Conservation (phyloP, 2,888 invertebrate genomes). For the Lacanobia wlatinum region DNA sequence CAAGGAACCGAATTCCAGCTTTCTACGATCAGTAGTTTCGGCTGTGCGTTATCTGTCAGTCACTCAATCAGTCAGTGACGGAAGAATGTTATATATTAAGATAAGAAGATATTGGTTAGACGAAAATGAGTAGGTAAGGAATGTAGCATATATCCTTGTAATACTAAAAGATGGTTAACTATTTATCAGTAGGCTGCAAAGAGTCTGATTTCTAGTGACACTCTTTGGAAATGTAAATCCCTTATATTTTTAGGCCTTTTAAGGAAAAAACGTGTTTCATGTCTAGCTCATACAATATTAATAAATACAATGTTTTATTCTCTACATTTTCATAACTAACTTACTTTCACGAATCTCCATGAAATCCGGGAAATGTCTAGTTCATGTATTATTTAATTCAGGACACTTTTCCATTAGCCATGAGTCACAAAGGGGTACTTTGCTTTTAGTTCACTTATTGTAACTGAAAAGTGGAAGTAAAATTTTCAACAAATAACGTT, state of each 20-base stretch:
- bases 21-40: too few relatives aligned
- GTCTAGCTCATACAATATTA: background rate
- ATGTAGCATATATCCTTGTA: too few relatives aligned
- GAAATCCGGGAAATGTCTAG: background rate
- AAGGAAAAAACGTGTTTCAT: background rate
- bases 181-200: too few relatives aligned
- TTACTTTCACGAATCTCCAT: slow-evolving; percentile 10
- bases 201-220: too few relatives aligned
- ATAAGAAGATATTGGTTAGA: too few relatives aligned
- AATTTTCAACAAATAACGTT: slow-evolving; percentile 10
- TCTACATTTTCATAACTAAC: background rate
- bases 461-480: slow-evolving; percentile 7
- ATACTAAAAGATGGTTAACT: too few relatives aligned
- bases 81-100: too few relatives aligned
- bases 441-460: slow-evolving; percentile 26
- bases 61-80: too few relatives aligned
- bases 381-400: slow-evolving; percentile 17
- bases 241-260: background rate
- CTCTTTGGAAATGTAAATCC: too few relatives aligned
- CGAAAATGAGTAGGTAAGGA: too few relatives aligned
- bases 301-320: slow-evolving; percentile 29
- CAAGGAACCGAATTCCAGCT: too few relatives aligned
- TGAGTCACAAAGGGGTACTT: slow-evolving; percentile 28
- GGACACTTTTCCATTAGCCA: slow-evolving; percentile 37
- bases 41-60: too few relatives aligned